Evolutionary conservation across 92 coral and sea anemone genomes (phyloP).

Genomic region (Virgularia gustaviana): DNA sequence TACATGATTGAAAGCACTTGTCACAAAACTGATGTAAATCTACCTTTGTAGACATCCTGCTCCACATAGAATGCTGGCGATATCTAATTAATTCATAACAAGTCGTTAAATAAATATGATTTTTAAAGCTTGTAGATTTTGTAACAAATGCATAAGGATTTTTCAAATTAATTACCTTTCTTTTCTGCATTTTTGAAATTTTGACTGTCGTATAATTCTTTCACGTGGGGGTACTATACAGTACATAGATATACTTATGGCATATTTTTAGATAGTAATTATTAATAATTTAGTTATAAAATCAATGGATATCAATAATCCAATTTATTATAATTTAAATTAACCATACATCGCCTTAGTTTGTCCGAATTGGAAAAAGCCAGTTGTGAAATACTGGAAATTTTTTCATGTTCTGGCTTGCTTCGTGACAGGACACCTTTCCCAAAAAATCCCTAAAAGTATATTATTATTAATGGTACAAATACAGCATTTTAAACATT

Average conservation of each 20-base stretch:
- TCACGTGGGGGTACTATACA: constrained; percentile 86
- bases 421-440: constrained; percentile 91
- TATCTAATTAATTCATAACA: constrained; percentile 3
- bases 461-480: too few relatives aligned
- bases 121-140: not conserved
- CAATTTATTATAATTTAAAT: constrained; percentile 2
- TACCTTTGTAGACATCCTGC: not conserved
- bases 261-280: not conserved
- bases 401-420: constrained; percentile 79
- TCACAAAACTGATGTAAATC: not conserved
- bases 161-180: constrained; percentile 62
- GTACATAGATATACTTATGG: not conserved
- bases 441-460: constrained; percentile 97
- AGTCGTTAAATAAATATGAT: not conserved
- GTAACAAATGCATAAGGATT: not conserved
- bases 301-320: not conserved
- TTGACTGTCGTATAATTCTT: constrained; percentile 83
- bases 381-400: constrained; percentile 83
- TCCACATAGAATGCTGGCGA: constrained; percentile 25
- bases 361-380: constrained; percentile 91
- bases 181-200: constrained; percentile 76
- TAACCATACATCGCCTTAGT: constrained; percentile 93
- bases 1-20: not conserved
- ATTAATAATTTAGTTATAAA: not conserved
- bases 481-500: too few relatives aligned